These are phyloP conservation scores for Temnopleurus reevesii DNA, from an alignment of 53 echinoderm and acorn worm species.

Conservation along the genomic window DNA sequence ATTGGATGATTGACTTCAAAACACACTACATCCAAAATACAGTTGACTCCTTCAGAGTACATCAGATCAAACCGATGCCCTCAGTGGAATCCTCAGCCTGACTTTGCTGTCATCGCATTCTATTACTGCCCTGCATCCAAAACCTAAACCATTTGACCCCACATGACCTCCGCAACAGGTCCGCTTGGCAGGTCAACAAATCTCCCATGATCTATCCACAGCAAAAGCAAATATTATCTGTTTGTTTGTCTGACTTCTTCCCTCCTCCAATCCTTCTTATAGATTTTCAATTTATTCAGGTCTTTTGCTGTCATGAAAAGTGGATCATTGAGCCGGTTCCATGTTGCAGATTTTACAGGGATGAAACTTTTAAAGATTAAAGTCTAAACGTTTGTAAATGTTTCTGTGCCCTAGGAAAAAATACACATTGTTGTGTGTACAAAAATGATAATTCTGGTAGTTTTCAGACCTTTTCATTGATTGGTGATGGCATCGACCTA, in stretches of 20 bases:
- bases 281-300: neutral
- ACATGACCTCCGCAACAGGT: constrained; percentile 43
- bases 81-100: constrained; percentile 14
- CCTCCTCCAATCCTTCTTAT: neutral
- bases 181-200: constrained; percentile 36
- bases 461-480: too few relatives aligned
- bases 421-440: too few relatives aligned
- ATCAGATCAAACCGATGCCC: constrained; percentile 23
- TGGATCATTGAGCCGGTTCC: too few relatives aligned
- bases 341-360: too few relatives aligned
- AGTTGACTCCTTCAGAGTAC: neutral
- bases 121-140: constrained; percentile 48
- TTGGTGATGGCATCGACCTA: too few relatives aligned
- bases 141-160: constrained; percentile 46
- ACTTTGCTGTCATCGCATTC: constrained; percentile 40
- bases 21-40: neutral
- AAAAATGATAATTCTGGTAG: too few relatives aligned
- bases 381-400: too few relatives aligned
- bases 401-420: too few relatives aligned
- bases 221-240: constrained; percentile 34
- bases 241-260: constrained; percentile 22
- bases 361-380: too few relatives aligned
- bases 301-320: constrained; percentile 7
- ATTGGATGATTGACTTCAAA: neutral
- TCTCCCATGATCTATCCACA: constrained; percentile 31